Base-by-base conservation (phyloP, 2,888 invertebrate species). In the Plebejus melissa region DNA sequence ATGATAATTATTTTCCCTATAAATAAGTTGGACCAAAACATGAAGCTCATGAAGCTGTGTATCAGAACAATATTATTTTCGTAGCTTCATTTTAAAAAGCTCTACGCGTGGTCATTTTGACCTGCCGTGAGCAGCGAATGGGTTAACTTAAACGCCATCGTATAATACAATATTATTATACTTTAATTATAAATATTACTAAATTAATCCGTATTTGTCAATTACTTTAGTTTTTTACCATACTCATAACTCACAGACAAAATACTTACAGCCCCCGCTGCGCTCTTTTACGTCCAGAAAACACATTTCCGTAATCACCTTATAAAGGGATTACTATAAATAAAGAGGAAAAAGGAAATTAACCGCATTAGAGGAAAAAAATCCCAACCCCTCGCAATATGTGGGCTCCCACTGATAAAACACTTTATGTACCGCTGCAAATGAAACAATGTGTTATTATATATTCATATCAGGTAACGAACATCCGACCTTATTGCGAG, bases 251-350 rank as follows among this genome's bases (percentile, higher is more conserved):
- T 70, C 75, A 70, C 38, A 75, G 54, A 75, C 70, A 71, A 75
- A 71, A 70, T 75, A 75, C 46, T 46, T 82, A 79, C 81, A 84
- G 81, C 90, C 90, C 91, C 93, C 85, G 89, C 90, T 88, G 93
- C 88, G 93, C 88, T 91, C 90, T 92, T 91, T 92, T 90, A 91
- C 91, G 89, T 91, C 89, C 91, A 88, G 90, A 90, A 92, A 93
- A 93, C 91, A 93, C 93, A 93, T 93, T 93, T 91, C 91, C 88
- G 93, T 93, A 93, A 93, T 93, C 93, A 93, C 92, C 93, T 93
- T 93, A 93, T 93, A 93, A 92, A 92, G 93, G 91, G 93, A 93
- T 93, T 93, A 93, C 93, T 92, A 93, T 93, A 93, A 93, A 93
- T 93, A 93, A 93, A 93, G 88, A 93, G 93, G 93, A 93, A 93